These are phyloP conservation scores for Bungarus multicinctus DNA, from an alignment of 2,113 vertebrate species.

Conservation along the genomic window DNA sequence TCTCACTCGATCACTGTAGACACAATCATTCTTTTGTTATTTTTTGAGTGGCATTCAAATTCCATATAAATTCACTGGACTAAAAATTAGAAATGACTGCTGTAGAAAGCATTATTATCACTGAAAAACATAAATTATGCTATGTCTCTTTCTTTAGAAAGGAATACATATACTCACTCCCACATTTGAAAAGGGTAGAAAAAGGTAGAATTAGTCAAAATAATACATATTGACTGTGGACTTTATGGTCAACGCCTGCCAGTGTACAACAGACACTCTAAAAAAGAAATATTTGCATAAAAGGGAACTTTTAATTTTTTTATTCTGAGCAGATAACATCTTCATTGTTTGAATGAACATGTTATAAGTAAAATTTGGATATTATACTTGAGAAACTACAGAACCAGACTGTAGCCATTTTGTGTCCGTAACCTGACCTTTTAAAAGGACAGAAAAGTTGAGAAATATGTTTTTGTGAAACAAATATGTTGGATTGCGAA, in stretches of 20 bases:
- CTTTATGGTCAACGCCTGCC: slow-evolving; percentile 28
- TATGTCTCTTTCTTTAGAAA: background rate
- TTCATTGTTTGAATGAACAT: slow-evolving; percentile 47
- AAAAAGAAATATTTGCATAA: background rate
- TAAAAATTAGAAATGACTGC: background rate
- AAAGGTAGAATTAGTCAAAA: slow-evolving; percentile 30
- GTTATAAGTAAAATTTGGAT: no score
- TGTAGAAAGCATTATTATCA: background rate
- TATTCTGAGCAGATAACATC: slow-evolving; percentile 5
- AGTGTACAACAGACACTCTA: slow-evolving; percentile 6
- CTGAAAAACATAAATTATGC: slow-evolving; percentile 11
- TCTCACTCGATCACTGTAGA: background rate
- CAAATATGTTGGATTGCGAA: no score
- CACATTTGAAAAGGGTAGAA: slow-evolving; percentile 17
- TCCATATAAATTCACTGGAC: background rate
- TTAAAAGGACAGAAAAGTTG: no score
- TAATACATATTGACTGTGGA: slow-evolving; percentile 11
- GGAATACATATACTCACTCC: background rate
- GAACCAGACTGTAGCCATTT: no score
- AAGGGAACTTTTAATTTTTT: background rate
- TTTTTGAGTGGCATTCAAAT: background rate
- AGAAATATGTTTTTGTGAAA: no score
- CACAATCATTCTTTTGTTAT: background rate
- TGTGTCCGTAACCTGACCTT: no score
- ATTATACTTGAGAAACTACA: no score